Evolutionary conservation across 2,888 invertebrate genomes (phyloP), one percentile per base, ranked within the genome.

Genomic region (Philaethria dido): DNA sequence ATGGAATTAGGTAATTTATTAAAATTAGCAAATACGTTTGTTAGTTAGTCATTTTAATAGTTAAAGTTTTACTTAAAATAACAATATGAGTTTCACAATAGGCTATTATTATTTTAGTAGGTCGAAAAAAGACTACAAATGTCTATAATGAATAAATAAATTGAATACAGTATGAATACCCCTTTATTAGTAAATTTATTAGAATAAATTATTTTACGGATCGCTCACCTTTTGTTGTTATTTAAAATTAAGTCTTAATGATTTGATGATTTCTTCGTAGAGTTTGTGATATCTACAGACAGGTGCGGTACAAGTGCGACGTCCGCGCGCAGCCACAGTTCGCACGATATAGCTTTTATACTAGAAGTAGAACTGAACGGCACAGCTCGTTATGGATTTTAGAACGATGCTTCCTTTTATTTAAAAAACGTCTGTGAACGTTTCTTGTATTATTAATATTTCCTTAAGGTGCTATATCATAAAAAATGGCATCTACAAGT

Each of bases 311-410:
- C n/a, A 22, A 22, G 42, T 16, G 18, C 33, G 13, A 69, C 72
- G 73, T 69, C 68, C 71, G 68, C 68, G 65, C 71, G 42, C 48
- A 62, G 61, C 66, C 66, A 62, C 71, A 45, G 64, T 48, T 60
- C 59, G 67, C 52, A 47, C 64, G 62, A 66, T 47, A 72, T 63
- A 69, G 67, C 42, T 68, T 70, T 69, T 42, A 64, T 64, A 54
- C 29, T 63, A 67, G 11, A 57, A 54, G 22, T 63, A 67, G 11
- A 57, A 57, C 55, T 36, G 20, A 18, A 36, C 14, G 36, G 16
- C 11, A 22, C 54, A 14, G 18, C 22, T 22, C 57, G 55, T 20
- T 22, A 22, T 22, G 39, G 9, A 22, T 39, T 39, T 57, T 57
- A 39, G 57, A 22, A 11, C 2, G 25, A 50, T 25, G 50, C 25